Evolutionary conservation across 2,888 invertebrate genomes (phyloP).

Genomic region (Tipula unca): DNA sequence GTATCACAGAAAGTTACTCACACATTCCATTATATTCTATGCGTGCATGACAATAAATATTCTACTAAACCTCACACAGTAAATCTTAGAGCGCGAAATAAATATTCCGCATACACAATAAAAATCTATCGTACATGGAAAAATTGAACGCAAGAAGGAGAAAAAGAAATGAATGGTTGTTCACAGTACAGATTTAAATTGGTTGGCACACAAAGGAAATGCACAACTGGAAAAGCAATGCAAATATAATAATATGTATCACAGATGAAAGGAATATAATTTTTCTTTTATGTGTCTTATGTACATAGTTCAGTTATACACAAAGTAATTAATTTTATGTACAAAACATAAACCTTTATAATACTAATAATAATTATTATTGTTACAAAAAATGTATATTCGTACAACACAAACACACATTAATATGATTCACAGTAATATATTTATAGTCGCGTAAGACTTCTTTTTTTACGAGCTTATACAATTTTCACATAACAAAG

Average conservation of each 20-base stretch:
- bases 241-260: background rate
- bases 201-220: background rate
- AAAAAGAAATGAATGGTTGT: background rate
- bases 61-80: background rate
- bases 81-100: background rate
- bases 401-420: background rate
- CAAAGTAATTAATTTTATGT: background rate
- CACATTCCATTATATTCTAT: too few relatives aligned
- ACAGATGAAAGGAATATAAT: background rate
- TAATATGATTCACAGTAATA: background rate
- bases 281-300: background rate
- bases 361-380: background rate
- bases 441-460: background rate
- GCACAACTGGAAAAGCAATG: background rate
- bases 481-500: background rate
- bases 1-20: background rate
- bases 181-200: background rate
- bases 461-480: background rate
- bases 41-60: background rate
- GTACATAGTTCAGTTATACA: background rate
- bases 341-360: background rate
- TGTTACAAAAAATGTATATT: background rate
- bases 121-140: background rate
- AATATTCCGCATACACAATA: background rate
- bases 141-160: too few relatives aligned